Evolutionary conservation across 1,140 invertebrate species (phyloP), one percentile per base, ranked within the genome.

Genomic region (Mesaphorura yosii): DNA sequence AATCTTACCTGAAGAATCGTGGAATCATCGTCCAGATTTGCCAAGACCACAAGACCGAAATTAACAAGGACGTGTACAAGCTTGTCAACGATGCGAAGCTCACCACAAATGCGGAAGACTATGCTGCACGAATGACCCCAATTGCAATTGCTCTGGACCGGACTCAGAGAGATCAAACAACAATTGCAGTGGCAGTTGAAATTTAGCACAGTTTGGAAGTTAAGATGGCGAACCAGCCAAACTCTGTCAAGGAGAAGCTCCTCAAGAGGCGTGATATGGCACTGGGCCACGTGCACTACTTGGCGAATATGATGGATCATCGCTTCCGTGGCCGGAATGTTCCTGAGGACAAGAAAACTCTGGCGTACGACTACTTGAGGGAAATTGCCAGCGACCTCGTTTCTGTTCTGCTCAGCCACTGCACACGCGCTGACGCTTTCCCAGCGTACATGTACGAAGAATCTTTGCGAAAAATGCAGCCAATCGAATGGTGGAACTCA

Each of bases 11-110:
- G 19, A 42, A 42, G 7, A 42, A 42, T 22, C 7, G 40, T 19
- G 40, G 40, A n/a, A 42, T 42, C 19, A 42, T 42, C 6, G 19
- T 42, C 6, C 40, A 42, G 23, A 22, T 42, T n/a, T 42, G 40
- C 23, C 40, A 42, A 7, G 19, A 42, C 23, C 40, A 42, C 19
- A n/a, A 17, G 23, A 42, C n/a, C 17, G 19, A 42, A 42, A 42
- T 42, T 17, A 22, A 7, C 23, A 22, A 42, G 7, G 19, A 42
- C 40, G 23, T 42, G 10, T 12, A 12, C 7, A 6, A 7, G 7
- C 7, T 42, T 6, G 40, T 7, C 10, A 42, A 42, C 17, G 40
- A 42, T 22, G 23, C 23, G 6, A 6, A 42, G 7, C 40, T 42
- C 6, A 22, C 17, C 7, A 42, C n/a, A 19, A 6, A 10, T 22